Base-by-base conservation (phyloP, 2,888 invertebrate genomes). In the Erannis defoliaria region DNA sequence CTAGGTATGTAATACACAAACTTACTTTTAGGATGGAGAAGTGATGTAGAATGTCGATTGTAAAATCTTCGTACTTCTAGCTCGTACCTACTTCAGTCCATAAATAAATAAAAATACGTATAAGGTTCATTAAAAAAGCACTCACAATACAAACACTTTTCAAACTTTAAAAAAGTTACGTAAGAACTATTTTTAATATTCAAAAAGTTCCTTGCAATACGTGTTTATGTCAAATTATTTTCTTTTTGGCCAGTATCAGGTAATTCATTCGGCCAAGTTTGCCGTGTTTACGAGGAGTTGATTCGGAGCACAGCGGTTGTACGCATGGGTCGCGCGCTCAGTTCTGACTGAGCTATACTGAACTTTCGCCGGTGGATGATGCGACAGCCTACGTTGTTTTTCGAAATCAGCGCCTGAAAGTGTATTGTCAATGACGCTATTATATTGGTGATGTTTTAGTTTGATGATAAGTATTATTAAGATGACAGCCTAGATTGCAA, bases 241-340 rank as follows among this genome's bases (percentile, higher is more conserved):
- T 51, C 10, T 23, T 42, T 5, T 43, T 5, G 23, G 38, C 5
- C 31, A 16, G 6, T 14, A 16, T n/a, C 9, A 14, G 12, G 29
- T 18, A 31, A 3, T 4, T 31, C 35, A 37, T 56, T 16, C 19
- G 40, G 66, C 38, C 58, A 66, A 74, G 71, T 75, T 72, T 76
- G 54, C 67, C 78, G 77, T 74, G 58, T 70, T 59, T 64, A 70
- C 18, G 31, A n/a, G 0, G 46, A 46, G 71, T 49, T 61, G 40
- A 53, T 51, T 18, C 26, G 48, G 59, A 73, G 72, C 73, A 53
- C 51, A 51, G 64, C 58, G 67, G 57, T 55, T 74, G 83, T 82
- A 77, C 78, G 76, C 71, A 67, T 73, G 72, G 73, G 62, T 54
- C 76, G 81, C 73, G 70, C 53, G 80, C 74, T 56, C 18, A 35